These are phyloP conservation scores for Eidolon dupreanum DNA, from an alignment of 2,797 vertebrate genomes.

Conservation along the genomic window DNA sequence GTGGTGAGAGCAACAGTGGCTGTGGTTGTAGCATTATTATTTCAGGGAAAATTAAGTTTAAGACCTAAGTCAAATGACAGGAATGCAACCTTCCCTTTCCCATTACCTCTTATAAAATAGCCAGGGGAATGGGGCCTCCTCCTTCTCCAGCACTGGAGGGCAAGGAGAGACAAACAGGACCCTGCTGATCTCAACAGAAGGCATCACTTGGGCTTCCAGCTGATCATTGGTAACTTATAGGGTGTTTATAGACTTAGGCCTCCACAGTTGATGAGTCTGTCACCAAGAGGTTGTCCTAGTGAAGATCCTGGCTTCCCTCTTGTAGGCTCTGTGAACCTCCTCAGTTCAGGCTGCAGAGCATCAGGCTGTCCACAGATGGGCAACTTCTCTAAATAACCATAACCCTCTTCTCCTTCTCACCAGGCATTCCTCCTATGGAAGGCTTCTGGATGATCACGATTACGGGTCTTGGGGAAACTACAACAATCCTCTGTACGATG, in stretches of 20 bases:
- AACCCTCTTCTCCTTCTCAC: background rate
- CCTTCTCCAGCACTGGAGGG: background rate
- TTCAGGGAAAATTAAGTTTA: background rate
- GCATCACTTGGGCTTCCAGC: background rate
- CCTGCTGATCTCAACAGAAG: background rate
- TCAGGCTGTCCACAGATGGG: background rate
- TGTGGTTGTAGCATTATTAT: background rate
- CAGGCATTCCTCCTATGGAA: slow-evolving; percentile 91
- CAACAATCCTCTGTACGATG: slow-evolving; percentile 93
- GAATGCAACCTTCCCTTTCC: background rate
- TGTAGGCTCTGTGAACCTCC: accelerated
- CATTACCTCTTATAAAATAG: background rate
- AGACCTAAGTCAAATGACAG: background rate
- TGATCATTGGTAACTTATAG: background rate
- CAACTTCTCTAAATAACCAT: background rate
- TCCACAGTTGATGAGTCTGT: accelerated
- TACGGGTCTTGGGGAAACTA: slow-evolving; percentile 90
- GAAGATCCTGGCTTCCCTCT: background rate
- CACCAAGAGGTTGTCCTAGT: background rate
- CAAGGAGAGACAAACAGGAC: background rate
- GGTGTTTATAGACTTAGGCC: background rate
- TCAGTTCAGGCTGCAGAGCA: background rate
- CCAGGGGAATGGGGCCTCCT: background rate
- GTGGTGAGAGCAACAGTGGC: background rate
- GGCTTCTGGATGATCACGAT: slow-evolving; percentile 89